A percentile compares a stretch with the other conserved stretches of the same genome.
Evolutionary conservation across 1,140 invertebrate genomes (phyloP).

Genomic region (Drosophila subpulchrella): DNA sequence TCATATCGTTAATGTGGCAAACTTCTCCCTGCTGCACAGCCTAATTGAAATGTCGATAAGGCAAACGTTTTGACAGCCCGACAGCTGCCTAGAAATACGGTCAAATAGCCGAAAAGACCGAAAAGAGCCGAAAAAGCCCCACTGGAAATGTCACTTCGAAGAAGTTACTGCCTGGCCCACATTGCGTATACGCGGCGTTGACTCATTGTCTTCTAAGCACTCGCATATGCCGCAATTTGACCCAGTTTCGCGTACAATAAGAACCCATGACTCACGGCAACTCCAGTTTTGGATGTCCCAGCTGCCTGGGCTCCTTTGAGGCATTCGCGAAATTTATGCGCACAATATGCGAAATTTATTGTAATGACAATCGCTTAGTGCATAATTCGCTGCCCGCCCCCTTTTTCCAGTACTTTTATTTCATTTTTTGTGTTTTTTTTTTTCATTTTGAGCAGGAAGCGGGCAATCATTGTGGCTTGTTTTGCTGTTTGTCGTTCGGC

Average conservation of each 20-base stretch:
- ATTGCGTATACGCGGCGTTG: constrained; percentile 78
- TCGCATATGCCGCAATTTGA: constrained; percentile 59
- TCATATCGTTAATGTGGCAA: constrained; percentile 53
- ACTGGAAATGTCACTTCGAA: constrained; percentile 50
- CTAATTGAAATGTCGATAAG: constrained; percentile 81
- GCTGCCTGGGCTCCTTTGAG: constrained; percentile 68
- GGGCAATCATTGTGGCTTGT: constrained; percentile 63
- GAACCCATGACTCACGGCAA: constrained; percentile 49
- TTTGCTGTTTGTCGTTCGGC: constrained; percentile 36
- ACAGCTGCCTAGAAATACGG: constrained; percentile 38
- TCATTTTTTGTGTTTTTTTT: background rate
- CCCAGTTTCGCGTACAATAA: constrained; percentile 58
- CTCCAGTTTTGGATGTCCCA: constrained; percentile 71
- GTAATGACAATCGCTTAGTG: constrained; percentile 80
- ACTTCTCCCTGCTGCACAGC: constrained; percentile 45
- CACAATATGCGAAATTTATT: constrained; percentile 82
- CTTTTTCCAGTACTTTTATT: constrained; percentile 17
- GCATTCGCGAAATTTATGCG: constrained; percentile 76
- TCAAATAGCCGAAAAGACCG: background rate
- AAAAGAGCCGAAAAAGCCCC: background rate
- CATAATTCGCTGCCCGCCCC: constrained; percentile 64
- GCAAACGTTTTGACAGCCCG: constrained; percentile 64
- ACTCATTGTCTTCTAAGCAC: constrained; percentile 62
- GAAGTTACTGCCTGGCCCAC: constrained; percentile 66
- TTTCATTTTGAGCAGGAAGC: constrained; percentile 59